Evolutionary conservation across 2,797 vertebrate species (phyloP).

Genomic region (Sebastes vulpes): DNA sequence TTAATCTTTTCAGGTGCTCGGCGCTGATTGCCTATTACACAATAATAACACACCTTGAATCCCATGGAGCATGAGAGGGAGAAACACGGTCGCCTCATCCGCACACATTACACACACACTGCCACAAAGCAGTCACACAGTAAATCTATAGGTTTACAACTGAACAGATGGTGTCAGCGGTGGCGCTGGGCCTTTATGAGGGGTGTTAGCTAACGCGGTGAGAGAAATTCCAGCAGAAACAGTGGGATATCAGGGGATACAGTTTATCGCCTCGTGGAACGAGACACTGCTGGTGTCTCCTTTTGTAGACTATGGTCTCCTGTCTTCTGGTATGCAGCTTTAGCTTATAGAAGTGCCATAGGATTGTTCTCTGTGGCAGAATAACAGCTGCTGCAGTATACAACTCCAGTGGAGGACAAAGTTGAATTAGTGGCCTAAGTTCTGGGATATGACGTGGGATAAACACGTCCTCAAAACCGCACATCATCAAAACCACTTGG

Average conservation of each 20-base stretch:
- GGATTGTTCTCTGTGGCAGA: conserved; percentile 29
- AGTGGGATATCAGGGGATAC: conserved; percentile 53
- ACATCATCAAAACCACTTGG: conserved; percentile 18
- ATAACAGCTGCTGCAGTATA: conserved; percentile 63
- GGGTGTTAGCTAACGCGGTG: conserved; percentile 57
- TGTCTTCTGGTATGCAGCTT: conserved; percentile 45
- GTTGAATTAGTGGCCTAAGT: conserved; percentile 42
- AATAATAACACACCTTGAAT: conserved; percentile 84
- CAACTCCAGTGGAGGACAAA: conserved; percentile 34
- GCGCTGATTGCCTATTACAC: conserved; percentile 86
- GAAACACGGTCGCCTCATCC: conserved; percentile 58
- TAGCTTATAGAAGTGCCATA: conserved; percentile 35
- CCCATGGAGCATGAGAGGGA: conserved; percentile 65
- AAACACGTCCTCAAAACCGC: conserved; percentile 31
- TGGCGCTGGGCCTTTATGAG: conserved; percentile 64
- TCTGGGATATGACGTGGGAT: conserved; percentile 27
- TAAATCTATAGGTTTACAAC: conserved; percentile 77
- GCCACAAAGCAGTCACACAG: conserved; percentile 53
- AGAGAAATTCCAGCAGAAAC: conserved; percentile 64
- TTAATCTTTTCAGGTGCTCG: conserved; percentile 85
- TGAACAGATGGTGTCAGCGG: conserved; percentile 64
- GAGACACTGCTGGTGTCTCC: conserved; percentile 44
- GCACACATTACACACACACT: conserved; percentile 48
- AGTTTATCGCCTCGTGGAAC: conserved; percentile 59
- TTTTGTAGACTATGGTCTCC: conserved; percentile 34